Evolutionary conservation across 2,113 vertebrate species (phyloP), one percentile per base, ranked within the genome.

Genomic region (Thomomys bottae): DNA sequence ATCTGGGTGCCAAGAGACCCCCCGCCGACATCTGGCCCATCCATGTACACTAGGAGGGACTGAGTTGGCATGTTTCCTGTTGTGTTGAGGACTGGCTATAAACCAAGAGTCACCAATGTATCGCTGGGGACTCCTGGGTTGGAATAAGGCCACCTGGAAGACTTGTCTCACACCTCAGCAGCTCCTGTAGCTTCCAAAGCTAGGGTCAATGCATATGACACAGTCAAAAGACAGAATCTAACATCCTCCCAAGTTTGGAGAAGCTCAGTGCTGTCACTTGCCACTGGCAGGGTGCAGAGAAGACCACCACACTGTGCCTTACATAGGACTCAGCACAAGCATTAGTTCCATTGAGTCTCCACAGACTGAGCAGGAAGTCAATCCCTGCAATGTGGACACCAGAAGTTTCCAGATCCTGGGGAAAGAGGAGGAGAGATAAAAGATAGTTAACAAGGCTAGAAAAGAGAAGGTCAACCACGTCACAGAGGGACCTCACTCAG

Each of bases 1-100:
- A 98, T 87, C 94, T 96, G 95, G 94, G 97, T 49, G n/a, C 97
- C 98, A 30, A 98, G 97, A 0, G 97, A 88, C 67, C 95, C 97
- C 86, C 97, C 96, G 0, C 98, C 97, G 64, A 98, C 98, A 89
- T 99, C 98, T 7, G 98, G 98, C n/a, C 98, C 98, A 14, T 99
- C 98, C 97, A 98, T 97, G 94, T 98, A 99, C 38, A 98, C 98
- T 88, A 99, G 96, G 79, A 99, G 96, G 3, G 98, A 98, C 81
- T 99, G 99, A 34, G 99, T 99, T 4, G 99, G 99, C 99, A 99
- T 99, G 88, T 89, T 97, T 96, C 93, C 96, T 90, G 83, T 71
- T 66, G 64, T 91, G n/a, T 87, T 63, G 32, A n/a, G 92, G 2
- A 85, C 38, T 18, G 90, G 77, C 59, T 24, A 80, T 42, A 4